A percentile compares a stretch with the other conserved stretches of the same genome.
Evolutionary conservation across 2,113 vertebrate genomes (phyloP).

Genomic region (Python bivittatus): DNA sequence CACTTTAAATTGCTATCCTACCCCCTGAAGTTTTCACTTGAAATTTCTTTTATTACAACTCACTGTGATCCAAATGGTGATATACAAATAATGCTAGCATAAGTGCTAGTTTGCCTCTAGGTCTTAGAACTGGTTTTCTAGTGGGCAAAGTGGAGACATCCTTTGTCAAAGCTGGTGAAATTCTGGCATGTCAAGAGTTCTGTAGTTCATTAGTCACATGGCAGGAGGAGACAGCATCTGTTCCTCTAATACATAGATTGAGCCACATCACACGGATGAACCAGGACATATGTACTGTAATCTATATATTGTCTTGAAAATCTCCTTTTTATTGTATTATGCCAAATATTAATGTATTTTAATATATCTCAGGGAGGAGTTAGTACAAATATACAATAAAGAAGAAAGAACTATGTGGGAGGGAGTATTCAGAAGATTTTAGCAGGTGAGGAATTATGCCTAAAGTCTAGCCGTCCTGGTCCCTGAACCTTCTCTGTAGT

Average conservation of each 20-base stretch:
- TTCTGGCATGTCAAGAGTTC: background rate
- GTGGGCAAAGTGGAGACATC: background rate
- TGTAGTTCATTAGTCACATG: background rate
- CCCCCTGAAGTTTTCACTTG: background rate
- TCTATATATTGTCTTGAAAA: conserved; percentile 27
- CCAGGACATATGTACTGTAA: background rate
- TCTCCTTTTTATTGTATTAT: conserved; percentile 1
- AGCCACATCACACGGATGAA: background rate
- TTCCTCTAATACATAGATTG: background rate
- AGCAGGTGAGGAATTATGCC: background rate
- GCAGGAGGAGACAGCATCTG: background rate
- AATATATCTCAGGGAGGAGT: background rate
- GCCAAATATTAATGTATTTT: no score
- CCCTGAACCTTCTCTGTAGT: background rate
- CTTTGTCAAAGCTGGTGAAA: background rate
- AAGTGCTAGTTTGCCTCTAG: background rate
- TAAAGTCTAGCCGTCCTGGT: background rate
- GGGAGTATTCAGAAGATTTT: background rate
- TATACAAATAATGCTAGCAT: background rate
- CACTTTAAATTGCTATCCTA: background rate
- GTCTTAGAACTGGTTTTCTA: background rate
- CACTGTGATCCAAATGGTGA: background rate
- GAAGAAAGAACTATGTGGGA: background rate
- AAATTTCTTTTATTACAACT: background rate
- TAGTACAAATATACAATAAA: conserved; percentile 16